Conservation (phyloP, 2,113 vertebrate genomes). For the Crocuta crocuta region DNA sequence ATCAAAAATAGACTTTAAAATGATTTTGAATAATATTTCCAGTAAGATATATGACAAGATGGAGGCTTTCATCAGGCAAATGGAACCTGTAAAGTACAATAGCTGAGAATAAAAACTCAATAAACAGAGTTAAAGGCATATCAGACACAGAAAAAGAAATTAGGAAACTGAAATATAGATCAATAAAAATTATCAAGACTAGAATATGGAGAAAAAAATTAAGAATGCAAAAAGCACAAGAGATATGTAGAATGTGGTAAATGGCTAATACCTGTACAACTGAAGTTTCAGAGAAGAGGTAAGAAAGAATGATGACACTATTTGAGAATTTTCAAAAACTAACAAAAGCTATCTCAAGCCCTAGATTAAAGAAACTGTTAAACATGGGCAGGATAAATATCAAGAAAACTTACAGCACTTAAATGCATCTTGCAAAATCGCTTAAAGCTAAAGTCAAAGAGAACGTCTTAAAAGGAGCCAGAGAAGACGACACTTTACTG, state of each 20-base stretch:
- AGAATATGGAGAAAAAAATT: not conserved
- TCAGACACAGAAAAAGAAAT: not conserved
- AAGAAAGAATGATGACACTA: not conserved
- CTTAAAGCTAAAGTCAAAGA: slow-evolving; percentile 59
- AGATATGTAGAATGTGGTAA: not conserved
- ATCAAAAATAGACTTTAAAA: not conserved
- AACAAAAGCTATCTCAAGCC: not conserved
- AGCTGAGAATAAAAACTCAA: slow-evolving; percentile 18
- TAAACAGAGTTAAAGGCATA: not conserved
- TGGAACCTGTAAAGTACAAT: not conserved
- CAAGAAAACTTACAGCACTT: not conserved
- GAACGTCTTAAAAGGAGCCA: slow-evolving; percentile 26
- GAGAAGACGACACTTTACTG: not conserved
- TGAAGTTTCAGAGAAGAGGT: not conserved
- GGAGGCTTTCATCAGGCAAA: not conserved
- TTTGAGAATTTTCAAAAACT: slow-evolving; percentile 30
- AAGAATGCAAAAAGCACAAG: not conserved
- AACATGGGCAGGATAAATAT: slow-evolving; percentile 24
- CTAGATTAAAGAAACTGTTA: not conserved
- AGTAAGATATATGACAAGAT: not conserved
- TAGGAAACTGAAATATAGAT: not conserved
- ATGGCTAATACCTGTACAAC: not conserved
- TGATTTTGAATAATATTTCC: not conserved
- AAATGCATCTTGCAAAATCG: not conserved
- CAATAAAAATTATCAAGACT: not conserved